These are phyloP conservation scores for Drosophila lacicola DNA, from an alignment of 2,888 invertebrate species.

Conservation along the genomic window DNA sequence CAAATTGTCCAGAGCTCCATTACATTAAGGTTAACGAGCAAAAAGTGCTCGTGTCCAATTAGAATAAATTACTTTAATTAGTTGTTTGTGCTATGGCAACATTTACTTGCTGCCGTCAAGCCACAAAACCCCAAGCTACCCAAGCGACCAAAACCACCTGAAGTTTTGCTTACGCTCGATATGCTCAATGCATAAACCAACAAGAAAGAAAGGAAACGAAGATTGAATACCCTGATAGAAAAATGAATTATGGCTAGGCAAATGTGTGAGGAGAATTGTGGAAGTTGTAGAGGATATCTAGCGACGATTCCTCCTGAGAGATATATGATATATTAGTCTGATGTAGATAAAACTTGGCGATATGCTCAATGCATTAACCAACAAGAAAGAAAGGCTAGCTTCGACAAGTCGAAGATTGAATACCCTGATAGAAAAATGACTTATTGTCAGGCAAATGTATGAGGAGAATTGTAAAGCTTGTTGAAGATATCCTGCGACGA, in stretches of 20 bases:
- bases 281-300: too few species aligned
- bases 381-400: slow-evolving; percentile 21
- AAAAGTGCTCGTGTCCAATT: slow-evolving; percentile 51
- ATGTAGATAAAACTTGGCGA: too few species aligned
- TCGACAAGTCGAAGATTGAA: too few species aligned
- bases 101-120: slow-evolving; percentile 6
- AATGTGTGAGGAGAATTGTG: too few species aligned
- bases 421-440: too few species aligned
- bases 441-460: too few species aligned
- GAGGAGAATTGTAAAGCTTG: too few species aligned
- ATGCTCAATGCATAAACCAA: slow-evolving; percentile 27
- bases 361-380: slow-evolving; percentile 23
- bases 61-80: slow-evolving; percentile 64
- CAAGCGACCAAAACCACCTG: not conserved
- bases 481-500: too few species aligned
- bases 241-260: too few species aligned
- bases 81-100: slow-evolving; percentile 45
- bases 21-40: slow-evolving; percentile 40
- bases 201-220: slow-evolving; percentile 24
- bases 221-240: too few species aligned
- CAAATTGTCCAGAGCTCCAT: slow-evolving; percentile 11
- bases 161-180: not conserved
- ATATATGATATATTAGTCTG: too few species aligned
- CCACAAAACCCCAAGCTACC: not conserved
- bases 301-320: too few species aligned